These are phyloP conservation scores for Aphrocallistes beatrix DNA, from an alignment of 37 sponge, comb jelly and placozoan species.

Conservation along the genomic window DNA sequence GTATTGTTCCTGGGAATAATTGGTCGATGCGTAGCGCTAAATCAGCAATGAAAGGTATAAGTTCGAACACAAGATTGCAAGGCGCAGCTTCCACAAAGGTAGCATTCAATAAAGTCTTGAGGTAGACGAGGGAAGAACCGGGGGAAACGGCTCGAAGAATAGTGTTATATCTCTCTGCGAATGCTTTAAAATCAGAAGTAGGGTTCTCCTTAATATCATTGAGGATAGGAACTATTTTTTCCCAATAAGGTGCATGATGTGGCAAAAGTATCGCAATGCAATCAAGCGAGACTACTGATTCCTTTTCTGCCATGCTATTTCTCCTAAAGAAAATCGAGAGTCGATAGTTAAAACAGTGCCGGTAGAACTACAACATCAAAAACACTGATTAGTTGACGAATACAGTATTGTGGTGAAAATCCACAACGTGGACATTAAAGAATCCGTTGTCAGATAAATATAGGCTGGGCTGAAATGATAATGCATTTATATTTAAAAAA, in stretches of 20 bases:
- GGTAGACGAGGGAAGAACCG: neutral
- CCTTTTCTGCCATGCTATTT: conserved; percentile 18
- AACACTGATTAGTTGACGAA: no score
- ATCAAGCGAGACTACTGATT: neutral
- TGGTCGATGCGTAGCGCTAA: neutral
- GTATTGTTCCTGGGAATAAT: neutral
- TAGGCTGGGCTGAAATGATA: no score
- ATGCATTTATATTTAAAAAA: no score
- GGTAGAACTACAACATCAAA: no score
- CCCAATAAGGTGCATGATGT: neutral
- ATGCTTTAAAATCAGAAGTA: neutral
- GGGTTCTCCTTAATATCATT: neutral
- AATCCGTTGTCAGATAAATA: no score
- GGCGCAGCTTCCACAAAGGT: neutral
- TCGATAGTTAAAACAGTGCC: neutral
- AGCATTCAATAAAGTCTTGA: neutral
- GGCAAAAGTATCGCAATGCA: neutral
- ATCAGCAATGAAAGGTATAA: neutral
- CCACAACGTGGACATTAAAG: no score
- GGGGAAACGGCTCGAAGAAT: neutral
- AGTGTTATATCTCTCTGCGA: neutral
- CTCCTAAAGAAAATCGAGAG: neutral
- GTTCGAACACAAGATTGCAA: neutral
- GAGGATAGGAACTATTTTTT: neutral
- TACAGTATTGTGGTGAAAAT: no score